Conservation (phyloP, 2,888 invertebrate genomes). For the Lepetodrilus schrolli region DNA sequence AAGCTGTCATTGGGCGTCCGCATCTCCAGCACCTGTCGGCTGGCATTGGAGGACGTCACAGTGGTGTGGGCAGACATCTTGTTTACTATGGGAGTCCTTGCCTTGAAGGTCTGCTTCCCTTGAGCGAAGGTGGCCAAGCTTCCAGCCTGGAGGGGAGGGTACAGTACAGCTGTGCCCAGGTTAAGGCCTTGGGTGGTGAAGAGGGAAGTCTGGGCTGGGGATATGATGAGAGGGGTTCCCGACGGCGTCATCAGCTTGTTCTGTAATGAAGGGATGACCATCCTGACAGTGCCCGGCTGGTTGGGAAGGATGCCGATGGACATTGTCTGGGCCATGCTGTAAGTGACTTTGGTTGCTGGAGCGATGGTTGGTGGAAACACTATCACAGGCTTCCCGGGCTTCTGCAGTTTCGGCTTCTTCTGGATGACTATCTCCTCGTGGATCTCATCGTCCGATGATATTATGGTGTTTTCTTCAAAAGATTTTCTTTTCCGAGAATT, state of each 20-base stretch:
- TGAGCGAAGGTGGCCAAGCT: neutral
- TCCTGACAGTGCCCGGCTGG: neutral
- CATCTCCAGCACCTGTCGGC: neutral
- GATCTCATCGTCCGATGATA: neutral
- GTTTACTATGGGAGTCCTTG: neutral
- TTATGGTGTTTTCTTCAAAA: neutral
- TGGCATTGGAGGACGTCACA: neutral
- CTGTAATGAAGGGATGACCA: conserved; percentile 10
- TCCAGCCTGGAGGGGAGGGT: neutral
- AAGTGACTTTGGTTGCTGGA: neutral
- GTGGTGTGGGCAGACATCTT: conserved; percentile 21
- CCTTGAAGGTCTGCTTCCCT: neutral
- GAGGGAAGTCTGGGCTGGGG: neutral
- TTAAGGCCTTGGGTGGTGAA: neutral
- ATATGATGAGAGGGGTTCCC: neutral
- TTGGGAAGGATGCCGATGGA: neutral
- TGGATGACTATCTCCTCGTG: neutral
- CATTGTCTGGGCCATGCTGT: neutral
- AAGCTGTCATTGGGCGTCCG: conserved; percentile 55
- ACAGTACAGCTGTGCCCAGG: neutral
- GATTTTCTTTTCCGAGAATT: conserved; percentile 6
- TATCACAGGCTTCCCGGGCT: neutral
- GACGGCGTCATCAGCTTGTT: neutral
- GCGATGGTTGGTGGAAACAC: neutral
- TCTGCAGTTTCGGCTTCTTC: neutral